Evolutionary conservation across 2,113 vertebrate species (phyloP).

Genomic region (Neolamprologus falcicula): DNA sequence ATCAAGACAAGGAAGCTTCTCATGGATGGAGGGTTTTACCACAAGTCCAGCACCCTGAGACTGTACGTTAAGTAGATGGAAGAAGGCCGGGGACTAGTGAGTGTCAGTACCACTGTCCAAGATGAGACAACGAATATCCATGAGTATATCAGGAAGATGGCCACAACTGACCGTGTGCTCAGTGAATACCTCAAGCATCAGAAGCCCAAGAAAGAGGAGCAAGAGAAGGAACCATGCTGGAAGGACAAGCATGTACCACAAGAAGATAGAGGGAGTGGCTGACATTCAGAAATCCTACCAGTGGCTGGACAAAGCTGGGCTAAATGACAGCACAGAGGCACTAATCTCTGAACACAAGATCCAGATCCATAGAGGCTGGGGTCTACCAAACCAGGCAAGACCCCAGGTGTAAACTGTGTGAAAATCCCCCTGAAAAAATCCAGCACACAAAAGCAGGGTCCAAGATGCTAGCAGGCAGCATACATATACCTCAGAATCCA

Average conservation of each 20-base stretch:
- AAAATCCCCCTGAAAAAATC: not conserved
- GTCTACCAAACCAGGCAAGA: not conserved
- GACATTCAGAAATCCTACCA: not conserved
- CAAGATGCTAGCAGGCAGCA: not conserved
- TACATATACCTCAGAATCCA: not conserved
- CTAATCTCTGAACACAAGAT: not conserved
- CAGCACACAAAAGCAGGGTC: not conserved
- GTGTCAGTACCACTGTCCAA: not conserved
- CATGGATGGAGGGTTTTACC: too few relatives aligned
- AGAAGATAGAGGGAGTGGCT: not conserved
- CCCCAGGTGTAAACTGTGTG: not conserved
- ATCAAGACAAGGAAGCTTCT: too few relatives aligned
- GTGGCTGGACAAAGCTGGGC: not conserved
- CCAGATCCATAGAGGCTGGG: not conserved
- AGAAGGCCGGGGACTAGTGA: not conserved
- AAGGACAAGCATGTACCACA: not conserved
- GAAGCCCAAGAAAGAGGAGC: not conserved
- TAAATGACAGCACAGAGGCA: not conserved
- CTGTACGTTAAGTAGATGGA: too few relatives aligned
- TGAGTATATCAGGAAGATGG: not conserved
- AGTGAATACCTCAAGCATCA: not conserved
- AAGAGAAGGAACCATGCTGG: not conserved
- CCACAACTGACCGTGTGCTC: not conserved
- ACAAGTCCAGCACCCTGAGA: too few relatives aligned
- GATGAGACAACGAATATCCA: not conserved